A percentile compares a stretch with the other conserved stretches of the same genome.
phyloP scores from a whole-genome alignment of 1,140 invertebrate species.

The Aphelenchoides besseyi region DNA sequence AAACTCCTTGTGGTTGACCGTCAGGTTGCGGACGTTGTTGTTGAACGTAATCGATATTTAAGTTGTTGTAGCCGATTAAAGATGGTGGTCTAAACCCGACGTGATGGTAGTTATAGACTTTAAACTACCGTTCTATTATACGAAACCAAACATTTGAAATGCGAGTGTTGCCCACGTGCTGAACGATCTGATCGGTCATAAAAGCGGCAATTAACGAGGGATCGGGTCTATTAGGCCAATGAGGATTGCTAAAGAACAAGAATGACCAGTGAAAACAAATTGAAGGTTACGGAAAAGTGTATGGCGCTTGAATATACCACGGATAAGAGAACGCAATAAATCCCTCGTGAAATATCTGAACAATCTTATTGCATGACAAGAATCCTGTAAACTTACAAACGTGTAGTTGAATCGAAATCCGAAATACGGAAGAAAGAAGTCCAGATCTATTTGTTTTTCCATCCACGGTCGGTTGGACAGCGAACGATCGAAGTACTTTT shows the following conservation, averaged over 20 bases:
- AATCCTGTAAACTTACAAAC: slow-evolving; percentile 69
- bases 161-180: slow-evolving; percentile 48
- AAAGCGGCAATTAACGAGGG: slow-evolving; percentile 89
- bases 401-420: slow-evolving; percentile 90
- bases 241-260: slow-evolving; percentile 70
- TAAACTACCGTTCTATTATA: slow-evolving; percentile 41
- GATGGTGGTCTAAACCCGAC: slow-evolving; percentile 34
- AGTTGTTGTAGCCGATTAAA: slow-evolving; percentile 47
- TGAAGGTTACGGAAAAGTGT: slow-evolving; percentile 72
- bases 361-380: slow-evolving; percentile 13
- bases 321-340: slow-evolving; percentile 48
- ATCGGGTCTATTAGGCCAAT: slow-evolving; percentile 80
- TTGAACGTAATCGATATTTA: slow-evolving; percentile 33
- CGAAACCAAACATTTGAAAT: slow-evolving; percentile 52
- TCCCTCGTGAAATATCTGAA: slow-evolving; percentile 50
- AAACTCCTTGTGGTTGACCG: slow-evolving; percentile 40
- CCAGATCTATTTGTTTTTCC: slow-evolving; percentile 59
- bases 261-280: background rate
- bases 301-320: slow-evolving; percentile 72
- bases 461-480: slow-evolving; percentile 48
- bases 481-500: slow-evolving; percentile 40
- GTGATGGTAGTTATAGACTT: background rate
- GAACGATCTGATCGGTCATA: slow-evolving; percentile 71
- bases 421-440: slow-evolving; percentile 83
- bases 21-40: slow-evolving; percentile 25